phyloP scores from a whole-genome alignment of 2,113 vertebrate genomes.

The Mus musculus region GRCm39 chr5:32747001-32747500 shows the following conservation, averaged over 20 bases:
- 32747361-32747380: background rate
- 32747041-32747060: no score
- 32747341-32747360: background rate
- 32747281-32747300: background rate
- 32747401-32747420: no score
- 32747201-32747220: background rate
- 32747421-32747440: background rate
- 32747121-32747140: background rate
- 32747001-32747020: no score
- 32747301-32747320: background rate
- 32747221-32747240: background rate
- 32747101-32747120: background rate
- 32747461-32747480: background rate
- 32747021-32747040: no score
- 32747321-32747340: background rate
- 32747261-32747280: background rate
- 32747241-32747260: background rate
- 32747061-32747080: background rate
- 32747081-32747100: background rate
- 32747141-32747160: background rate
- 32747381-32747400: background rate
- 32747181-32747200: background rate
- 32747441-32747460: background rate
- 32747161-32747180: background rate
- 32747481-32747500: background rate